Conservation (phyloP, 2,888 invertebrate genomes). For the Athalia rosae region DNA sequence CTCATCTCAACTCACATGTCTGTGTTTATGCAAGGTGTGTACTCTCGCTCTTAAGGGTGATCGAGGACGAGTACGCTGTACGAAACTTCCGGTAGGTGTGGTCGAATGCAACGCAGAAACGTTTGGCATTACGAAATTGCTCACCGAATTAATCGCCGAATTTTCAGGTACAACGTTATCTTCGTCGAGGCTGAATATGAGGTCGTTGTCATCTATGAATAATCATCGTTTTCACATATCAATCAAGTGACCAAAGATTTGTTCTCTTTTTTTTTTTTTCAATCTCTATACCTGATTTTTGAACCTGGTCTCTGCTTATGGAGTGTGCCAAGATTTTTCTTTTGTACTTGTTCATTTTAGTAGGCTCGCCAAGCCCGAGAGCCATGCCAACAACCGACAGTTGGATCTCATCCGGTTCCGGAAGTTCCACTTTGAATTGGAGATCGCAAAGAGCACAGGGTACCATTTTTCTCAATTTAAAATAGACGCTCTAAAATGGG, state of each 20-base stretch:
- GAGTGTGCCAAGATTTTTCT: slow-evolving; percentile 69
- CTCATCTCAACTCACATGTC: slow-evolving; percentile 61
- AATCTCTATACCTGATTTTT: slow-evolving; percentile 55
- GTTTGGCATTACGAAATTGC: slow-evolving; percentile 47
- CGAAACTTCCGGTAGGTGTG: slow-evolving; percentile 62
- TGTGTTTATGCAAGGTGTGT: slow-evolving; percentile 64
- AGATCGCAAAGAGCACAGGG: slow-evolving; percentile 91
- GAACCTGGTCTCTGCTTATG: slow-evolving; percentile 67
- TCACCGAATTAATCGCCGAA: slow-evolving; percentile 50
- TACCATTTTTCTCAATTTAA: slow-evolving; percentile 90
- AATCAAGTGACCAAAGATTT: not conserved
- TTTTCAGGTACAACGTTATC: slow-evolving; percentile 76
- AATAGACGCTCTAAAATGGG: slow-evolving; percentile 80
- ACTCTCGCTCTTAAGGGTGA: slow-evolving; percentile 75
- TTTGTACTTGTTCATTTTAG: slow-evolving; percentile 74
- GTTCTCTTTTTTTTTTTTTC: not conserved
- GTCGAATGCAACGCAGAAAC: slow-evolving; percentile 55
- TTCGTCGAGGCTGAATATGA: slow-evolving; percentile 90
- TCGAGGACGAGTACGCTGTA: slow-evolving; percentile 75
- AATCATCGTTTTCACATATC: not conserved
- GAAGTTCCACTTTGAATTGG: slow-evolving; percentile 88
- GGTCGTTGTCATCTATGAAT: slow-evolving; percentile 80
- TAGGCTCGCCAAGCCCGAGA: slow-evolving; percentile 81
- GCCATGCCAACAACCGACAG: slow-evolving; percentile 86
- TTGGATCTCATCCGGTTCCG: slow-evolving; percentile 88